phyloP scores from a whole-genome alignment of 2,888 invertebrate species.

The Orthosia incerta region DNA sequence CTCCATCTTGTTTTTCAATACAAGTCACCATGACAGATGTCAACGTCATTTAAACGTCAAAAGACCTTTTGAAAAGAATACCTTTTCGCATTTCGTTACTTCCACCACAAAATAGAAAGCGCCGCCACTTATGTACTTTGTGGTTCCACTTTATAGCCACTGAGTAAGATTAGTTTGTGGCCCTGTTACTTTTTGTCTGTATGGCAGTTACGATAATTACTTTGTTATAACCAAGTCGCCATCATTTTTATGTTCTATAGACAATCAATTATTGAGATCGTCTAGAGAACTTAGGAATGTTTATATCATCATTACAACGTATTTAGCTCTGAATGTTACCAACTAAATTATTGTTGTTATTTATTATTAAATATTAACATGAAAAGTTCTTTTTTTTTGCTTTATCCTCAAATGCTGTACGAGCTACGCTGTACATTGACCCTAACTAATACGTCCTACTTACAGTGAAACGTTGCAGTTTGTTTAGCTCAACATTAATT shows the following conservation, averaged over 20 bases:
- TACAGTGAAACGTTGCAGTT: no score
- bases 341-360: conserved; percentile 51
- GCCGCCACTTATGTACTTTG: no score
- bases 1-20: not conserved
- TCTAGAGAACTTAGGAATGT: no score
- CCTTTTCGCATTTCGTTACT: not conserved
- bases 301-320: not conserved
- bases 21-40: not conserved
- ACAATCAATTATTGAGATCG: not conserved
- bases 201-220: not conserved
- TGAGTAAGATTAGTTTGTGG: not conserved
- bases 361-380: conserved; percentile 23
- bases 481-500: no score
- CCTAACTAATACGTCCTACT: no score
- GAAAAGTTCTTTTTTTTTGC: not conserved
- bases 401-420: not conserved
- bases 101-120: no score
- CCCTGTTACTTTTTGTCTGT: not conserved
- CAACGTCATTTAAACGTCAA: not conserved
- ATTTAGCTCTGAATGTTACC: conserved; percentile 8
- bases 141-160: not conserved
- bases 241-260: not conserved
- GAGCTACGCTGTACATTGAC: no score
- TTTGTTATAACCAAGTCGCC: not conserved
- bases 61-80: not conserved